Evolutionary conservation across 2,113 vertebrate species (phyloP), one percentile per base, ranked within the genome.

Genomic region (Pelecanus crispus): DNA sequence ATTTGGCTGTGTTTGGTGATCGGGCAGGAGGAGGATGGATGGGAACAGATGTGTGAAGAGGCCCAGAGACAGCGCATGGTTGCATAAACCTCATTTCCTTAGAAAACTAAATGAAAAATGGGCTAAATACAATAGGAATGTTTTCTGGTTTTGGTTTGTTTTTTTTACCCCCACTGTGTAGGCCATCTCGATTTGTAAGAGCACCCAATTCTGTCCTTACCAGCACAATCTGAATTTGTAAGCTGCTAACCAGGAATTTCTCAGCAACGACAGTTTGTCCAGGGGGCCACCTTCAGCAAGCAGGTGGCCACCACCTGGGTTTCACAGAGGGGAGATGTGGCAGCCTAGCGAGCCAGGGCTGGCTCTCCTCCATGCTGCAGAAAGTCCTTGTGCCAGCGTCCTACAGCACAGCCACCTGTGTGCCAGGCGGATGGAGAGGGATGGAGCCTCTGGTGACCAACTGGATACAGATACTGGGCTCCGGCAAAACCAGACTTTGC

Each of bases 361-460:
- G 36, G 7, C 45, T 88, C 8, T 5, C 9, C 15, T 74, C 40
- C 1, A 1, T 40, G 82, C 55, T 82, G 45, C 61, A 71, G 44
- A 49, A 70, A 40, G 31, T 81, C 17, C 22, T 62, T 0, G 0
- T 84, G 21, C 17, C 63, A 49, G 49, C 14, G 17, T 36, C 17
- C 34, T 36, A 7, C 36, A 81, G 24, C 40, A 68, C 2, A 13
- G 11, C 19, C 31, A 53, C 28, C 13, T 0, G 0, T 3, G 2
- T 40, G 40, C 25, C 50, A 38, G 52, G 13, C 4, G 8, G 44
- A 52, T 17, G 6, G 36, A 66, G 47, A 50, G 19, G 15, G 32
- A 31, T 8, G 8, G 66, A 89, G 12, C 16, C 72, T 24, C 55
- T 4, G 3, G 36, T 49, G 62, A 47, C 22, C 53, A 55, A 4